These are phyloP conservation scores for Stomorhina lunata DNA, from an alignment of 2,888 invertebrate genomes.

Conservation along the genomic window DNA sequence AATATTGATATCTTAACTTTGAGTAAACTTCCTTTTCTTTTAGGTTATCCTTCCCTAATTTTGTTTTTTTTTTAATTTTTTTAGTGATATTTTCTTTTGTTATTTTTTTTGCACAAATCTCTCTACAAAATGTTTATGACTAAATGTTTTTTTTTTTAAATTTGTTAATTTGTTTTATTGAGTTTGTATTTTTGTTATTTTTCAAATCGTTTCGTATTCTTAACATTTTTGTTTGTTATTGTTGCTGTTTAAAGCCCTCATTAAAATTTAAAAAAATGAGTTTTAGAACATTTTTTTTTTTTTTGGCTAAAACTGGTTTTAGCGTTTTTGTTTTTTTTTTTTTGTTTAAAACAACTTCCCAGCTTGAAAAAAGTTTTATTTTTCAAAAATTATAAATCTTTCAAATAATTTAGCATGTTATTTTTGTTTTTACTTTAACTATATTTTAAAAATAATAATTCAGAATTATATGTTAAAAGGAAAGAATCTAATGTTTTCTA, in stretches of 20 bases:
- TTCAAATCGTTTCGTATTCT: slow-evolving; percentile 20
- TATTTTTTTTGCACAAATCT: slow-evolving; percentile 5
- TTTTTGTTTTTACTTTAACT: slow-evolving; percentile 8
- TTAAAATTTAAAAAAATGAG: slow-evolving; percentile 56
- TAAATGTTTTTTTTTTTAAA: neutral
- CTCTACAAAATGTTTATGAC: slow-evolving; percentile 27
- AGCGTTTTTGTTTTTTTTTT: neutral
- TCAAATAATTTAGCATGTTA: slow-evolving; percentile 45
- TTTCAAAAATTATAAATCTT: too few species aligned
- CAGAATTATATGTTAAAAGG: neutral
- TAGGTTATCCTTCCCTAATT: too few species aligned
- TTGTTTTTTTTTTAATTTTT: neutral
- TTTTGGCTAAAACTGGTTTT: slow-evolving; percentile 60
- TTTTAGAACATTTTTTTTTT: slow-evolving; percentile 52
- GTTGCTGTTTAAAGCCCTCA: slow-evolving; percentile 53
- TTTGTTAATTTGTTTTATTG: slow-evolving; percentile 31
- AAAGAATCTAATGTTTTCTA: neutral
- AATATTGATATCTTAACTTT: too few species aligned
- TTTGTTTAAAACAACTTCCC: neutral
- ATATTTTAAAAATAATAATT: slow-evolving; percentile 1
- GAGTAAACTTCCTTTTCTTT: too few species aligned
- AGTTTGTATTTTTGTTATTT: neutral
- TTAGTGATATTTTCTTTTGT: neutral
- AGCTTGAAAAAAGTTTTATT: slow-evolving; percentile 16
- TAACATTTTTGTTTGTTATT: slow-evolving; percentile 23